These are phyloP conservation scores for Lontra canadensis DNA, from an alignment of 2,113 vertebrate genomes.

Conservation along the genomic window DNA sequence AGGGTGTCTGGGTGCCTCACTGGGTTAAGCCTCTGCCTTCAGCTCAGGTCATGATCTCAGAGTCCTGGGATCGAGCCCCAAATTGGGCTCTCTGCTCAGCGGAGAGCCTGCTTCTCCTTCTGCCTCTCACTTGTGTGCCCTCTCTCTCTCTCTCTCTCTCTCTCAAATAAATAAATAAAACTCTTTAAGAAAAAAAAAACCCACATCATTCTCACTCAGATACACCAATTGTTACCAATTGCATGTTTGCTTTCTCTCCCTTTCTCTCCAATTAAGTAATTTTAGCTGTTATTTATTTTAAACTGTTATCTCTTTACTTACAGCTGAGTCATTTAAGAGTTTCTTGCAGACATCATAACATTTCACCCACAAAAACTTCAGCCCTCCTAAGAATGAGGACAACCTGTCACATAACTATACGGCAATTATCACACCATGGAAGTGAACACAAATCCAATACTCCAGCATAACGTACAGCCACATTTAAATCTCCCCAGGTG, in stretches of 20 bases:
- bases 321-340: background rate
- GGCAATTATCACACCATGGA: background rate
- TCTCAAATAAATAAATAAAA: background rate
- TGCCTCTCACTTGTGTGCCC: background rate
- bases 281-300: background rate
- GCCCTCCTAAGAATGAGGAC: background rate
- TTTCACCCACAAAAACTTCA: background rate
- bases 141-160: no score
- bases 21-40: background rate
- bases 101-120: background rate
- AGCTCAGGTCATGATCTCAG: background rate
- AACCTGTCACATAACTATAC: background rate
- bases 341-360: background rate
- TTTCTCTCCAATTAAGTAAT: background rate
- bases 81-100: no score
- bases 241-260: background rate
- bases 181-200: background rate
- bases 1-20: background rate
- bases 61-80: no score
- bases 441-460: background rate
- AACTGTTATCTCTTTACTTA: background rate
- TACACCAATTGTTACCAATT: background rate
- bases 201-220: background rate
- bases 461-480: background rate
- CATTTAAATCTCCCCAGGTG: background rate